These are phyloP conservation scores for Falco punctatus DNA, from an alignment of 2,113 vertebrate genomes.

Conservation along the genomic window DNA sequence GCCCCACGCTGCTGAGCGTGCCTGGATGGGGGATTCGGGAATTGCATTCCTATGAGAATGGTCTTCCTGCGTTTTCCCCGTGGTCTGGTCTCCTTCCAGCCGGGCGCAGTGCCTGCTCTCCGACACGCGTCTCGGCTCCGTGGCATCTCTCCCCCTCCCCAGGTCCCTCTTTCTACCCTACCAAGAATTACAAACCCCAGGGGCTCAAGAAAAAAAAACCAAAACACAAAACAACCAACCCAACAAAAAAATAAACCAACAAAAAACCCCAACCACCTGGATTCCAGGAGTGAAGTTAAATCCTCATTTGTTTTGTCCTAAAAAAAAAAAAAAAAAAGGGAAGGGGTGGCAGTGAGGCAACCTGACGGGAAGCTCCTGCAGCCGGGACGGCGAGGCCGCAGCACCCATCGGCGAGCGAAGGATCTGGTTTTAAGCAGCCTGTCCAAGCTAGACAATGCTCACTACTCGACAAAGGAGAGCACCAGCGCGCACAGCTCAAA, in stretches of 20 bases:
- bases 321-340: background rate
- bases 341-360: conserved; percentile 33
- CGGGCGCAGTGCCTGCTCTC: background rate
- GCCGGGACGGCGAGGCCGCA: background rate
- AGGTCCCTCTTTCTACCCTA: background rate
- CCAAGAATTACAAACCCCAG: background rate
- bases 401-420: background rate
- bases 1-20: background rate
- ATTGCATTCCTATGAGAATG: background rate
- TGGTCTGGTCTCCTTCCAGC: background rate
- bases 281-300: background rate
- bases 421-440: background rate
- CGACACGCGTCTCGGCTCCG: background rate
- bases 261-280: background rate
- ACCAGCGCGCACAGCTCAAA: conserved; percentile 64
- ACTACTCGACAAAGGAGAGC: conserved; percentile 63
- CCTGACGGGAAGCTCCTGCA: background rate
- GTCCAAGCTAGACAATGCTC: conserved; percentile 55
- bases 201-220: background rate
- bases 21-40: background rate
- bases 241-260: too few species aligned
- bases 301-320: background rate
- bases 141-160: background rate
- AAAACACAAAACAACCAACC: too few species aligned
- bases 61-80: background rate